phyloP scores from a whole-genome alignment of 2,888 invertebrate genomes.

The Synanthedon myopaeformis region DNA sequence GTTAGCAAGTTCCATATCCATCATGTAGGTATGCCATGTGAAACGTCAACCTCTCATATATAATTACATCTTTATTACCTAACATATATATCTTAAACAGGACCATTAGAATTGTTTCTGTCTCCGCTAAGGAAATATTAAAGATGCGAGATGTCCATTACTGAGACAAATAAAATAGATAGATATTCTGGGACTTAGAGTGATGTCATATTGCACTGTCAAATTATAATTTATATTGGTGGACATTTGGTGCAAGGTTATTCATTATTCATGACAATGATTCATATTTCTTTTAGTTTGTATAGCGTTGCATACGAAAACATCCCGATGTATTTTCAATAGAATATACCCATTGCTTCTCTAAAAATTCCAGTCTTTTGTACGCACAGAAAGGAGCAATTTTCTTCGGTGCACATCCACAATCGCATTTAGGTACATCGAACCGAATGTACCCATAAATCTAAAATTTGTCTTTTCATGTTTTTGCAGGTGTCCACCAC shows the following conservation, averaged over 20 bases:
- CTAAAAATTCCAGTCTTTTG: constrained; percentile 19
- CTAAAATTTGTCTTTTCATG: constrained; percentile 31
- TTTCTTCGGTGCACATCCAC: constrained; percentile 43
- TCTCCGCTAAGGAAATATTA: no score
- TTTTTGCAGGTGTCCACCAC: constrained; percentile 43
- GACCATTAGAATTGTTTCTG: no score
- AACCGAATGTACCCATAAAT: constrained; percentile 37
- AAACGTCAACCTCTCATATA: no score
- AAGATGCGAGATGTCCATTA: no score
- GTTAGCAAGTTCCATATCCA: no score
- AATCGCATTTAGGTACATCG: constrained; percentile 25
- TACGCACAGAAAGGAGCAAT: constrained; percentile 39
- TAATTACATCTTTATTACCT: no score
- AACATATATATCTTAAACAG: no score
- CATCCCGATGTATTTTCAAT: constrained; percentile 28
- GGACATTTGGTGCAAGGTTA: constrained; percentile 26
- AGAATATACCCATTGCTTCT: constrained; percentile 29
- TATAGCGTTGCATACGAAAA: constrained; percentile 20
- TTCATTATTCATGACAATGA: constrained; percentile 13
- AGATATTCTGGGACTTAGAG: no score
- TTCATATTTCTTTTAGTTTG: neutral
- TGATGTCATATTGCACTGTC: no score
- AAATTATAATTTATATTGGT: neutral
- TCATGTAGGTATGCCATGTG: no score
- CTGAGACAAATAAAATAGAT: no score